Conservation (phyloP, 23 tunicate genomes). For the Trididemnum nubilum region DNA sequence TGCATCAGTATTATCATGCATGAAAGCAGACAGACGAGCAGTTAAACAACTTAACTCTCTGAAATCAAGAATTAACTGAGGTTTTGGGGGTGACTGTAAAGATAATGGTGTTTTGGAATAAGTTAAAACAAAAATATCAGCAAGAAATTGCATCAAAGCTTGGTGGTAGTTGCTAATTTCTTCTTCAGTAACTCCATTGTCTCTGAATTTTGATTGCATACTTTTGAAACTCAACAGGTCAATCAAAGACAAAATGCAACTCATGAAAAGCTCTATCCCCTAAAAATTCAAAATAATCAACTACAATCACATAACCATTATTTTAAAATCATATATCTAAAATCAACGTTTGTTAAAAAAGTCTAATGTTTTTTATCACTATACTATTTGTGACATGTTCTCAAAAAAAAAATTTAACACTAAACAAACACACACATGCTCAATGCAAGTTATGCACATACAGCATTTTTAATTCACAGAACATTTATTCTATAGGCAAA, state of each 20-base stretch:
- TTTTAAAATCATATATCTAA: too few relatives aligned
- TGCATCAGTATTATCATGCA: too few relatives aligned
- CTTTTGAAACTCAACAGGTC: background rate
- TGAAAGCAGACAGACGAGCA: background rate
- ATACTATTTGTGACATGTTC: too few relatives aligned
- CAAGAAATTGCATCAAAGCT: slow-evolving; percentile 2
- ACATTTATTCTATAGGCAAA: too few relatives aligned
- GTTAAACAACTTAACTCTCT: background rate
- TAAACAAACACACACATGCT: too few relatives aligned
- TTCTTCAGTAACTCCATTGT: slow-evolving; percentile 5
- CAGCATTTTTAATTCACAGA: too few relatives aligned
- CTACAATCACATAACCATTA: too few relatives aligned
- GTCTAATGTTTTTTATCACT: too few relatives aligned
- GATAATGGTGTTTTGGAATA: background rate
- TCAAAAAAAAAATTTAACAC: too few relatives aligned
- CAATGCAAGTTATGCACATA: too few relatives aligned
- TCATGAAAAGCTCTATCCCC: background rate
- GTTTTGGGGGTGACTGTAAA: background rate
- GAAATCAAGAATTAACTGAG: background rate
- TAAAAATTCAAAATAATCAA: background rate
- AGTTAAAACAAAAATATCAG: background rate
- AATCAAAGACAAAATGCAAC: background rate
- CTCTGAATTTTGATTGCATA: background rate
- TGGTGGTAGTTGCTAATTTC: background rate
- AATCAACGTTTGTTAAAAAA: too few relatives aligned